These are phyloP conservation scores for Myanophis thanlyinensis DNA, from an alignment of 2,113 vertebrate species.

Conservation along the genomic window DNA sequence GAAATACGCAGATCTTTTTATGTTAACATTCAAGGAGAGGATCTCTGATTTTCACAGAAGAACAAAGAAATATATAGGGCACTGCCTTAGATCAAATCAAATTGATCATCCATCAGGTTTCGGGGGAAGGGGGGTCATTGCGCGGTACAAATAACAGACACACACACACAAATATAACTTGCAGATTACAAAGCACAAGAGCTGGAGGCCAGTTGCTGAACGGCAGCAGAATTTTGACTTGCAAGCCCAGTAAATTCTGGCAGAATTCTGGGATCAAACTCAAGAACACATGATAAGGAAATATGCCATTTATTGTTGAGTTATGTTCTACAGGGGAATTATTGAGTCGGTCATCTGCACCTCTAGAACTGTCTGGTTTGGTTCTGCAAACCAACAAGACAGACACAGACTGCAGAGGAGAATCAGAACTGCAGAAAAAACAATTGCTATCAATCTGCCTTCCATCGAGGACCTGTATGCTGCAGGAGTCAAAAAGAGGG, in stretches of 20 bases:
- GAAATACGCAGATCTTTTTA: not conserved
- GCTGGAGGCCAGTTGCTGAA: not conserved
- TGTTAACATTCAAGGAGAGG: not conserved
- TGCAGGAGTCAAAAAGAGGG: no score
- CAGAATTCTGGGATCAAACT: not conserved
- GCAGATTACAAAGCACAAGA: not conserved
- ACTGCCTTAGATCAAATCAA: not conserved
- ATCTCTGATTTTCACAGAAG: not conserved
- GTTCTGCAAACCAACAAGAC: no score
- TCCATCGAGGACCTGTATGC: no score
- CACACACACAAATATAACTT: not conserved
- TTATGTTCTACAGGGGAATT: no score
- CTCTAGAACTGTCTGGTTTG: no score
- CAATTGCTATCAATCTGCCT: no score
- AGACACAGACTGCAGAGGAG: no score
- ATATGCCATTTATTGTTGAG: not conserved
- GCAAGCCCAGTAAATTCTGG: not conserved
- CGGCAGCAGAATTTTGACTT: not conserved
- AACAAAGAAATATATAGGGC: not conserved
- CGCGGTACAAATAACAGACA: not conserved
- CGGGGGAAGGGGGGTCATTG: rapidly evolving
- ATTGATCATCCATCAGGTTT: no score
- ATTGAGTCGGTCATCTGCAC: no score
- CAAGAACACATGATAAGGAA: not conserved
- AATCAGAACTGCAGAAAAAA: no score